phyloP scores from a whole-genome alignment of 1,140 invertebrate species.

The Brachionus rotundiformis region DNA sequence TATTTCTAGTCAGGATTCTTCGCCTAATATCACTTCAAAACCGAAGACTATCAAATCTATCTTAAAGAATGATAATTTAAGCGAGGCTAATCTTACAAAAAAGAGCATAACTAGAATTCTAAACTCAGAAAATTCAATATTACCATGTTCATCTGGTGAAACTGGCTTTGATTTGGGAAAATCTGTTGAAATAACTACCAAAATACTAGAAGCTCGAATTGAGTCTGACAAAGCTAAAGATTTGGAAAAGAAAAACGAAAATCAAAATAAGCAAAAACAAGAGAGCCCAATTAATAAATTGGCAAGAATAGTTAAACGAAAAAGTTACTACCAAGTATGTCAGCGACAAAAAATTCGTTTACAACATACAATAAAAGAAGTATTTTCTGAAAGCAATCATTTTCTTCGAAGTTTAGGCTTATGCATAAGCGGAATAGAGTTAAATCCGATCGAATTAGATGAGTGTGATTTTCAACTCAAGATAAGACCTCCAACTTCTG shows the following conservation, averaged over 20 bases:
- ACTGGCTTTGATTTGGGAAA: background rate
- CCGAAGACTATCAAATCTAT: background rate
- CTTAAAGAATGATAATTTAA: background rate
- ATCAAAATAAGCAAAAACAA: background rate
- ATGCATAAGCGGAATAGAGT: background rate
- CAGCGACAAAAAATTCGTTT: constrained; percentile 5
- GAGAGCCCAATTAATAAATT: background rate
- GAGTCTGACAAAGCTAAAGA: background rate
- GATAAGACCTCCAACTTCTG: constrained; percentile 2
- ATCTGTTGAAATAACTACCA: background rate
- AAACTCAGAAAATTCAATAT: background rate
- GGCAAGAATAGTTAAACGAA: constrained; percentile 18
- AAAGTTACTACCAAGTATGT: constrained; percentile 29
- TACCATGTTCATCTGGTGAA: background rate
- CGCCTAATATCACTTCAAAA: background rate
- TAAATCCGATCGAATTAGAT: constrained; percentile 38
- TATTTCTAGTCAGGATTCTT: background rate
- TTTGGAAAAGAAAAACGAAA: background rate
- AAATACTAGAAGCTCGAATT: background rate
- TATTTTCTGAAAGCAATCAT: background rate
- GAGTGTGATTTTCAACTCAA: constrained; percentile 37
- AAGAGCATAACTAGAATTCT: background rate
- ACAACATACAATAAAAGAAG: background rate
- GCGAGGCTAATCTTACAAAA: background rate
- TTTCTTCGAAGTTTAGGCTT: constrained; percentile 16